Conservation (phyloP, 2,113 vertebrate species). For the Mixornis gularis region DNA sequence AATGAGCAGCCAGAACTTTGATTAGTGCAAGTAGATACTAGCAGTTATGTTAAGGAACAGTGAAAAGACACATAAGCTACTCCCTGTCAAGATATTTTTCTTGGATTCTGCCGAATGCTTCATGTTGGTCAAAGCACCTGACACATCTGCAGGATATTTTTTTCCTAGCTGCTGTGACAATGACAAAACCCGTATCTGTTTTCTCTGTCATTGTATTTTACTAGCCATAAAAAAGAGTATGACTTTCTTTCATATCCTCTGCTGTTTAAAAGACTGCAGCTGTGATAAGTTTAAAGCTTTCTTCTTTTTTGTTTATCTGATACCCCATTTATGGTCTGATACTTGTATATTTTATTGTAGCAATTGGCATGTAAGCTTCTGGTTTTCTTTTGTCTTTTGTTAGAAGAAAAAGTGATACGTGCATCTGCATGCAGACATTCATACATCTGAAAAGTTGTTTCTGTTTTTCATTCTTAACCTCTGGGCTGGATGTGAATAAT, state of each 20-base stretch:
- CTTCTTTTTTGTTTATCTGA: neutral
- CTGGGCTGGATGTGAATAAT: neutral
- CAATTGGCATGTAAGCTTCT: neutral
- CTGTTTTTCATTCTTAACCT: neutral
- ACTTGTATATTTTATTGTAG: neutral
- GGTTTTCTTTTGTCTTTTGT: neutral
- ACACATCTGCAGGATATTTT: neutral
- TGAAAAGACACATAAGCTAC: neutral
- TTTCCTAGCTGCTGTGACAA: neutral
- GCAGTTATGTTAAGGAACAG: neutral
- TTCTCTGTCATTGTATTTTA: neutral
- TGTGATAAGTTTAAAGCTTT: neutral
- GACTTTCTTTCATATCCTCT: neutral
- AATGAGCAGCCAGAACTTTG: neutral
- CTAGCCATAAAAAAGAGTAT: neutral
- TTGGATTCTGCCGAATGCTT: neutral
- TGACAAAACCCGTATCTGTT: neutral
- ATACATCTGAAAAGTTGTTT: neutral
- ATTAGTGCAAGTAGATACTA: neutral
- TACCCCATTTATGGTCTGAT: neutral
- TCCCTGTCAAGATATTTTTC: neutral
- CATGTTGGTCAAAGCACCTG: neutral
- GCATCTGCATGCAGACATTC: neutral
- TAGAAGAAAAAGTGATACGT: neutral
- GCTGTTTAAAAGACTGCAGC: neutral